Percentiles rank a stretch among this genome's conserved stretches.
These are phyloP conservation scores for Lottia gigantea DNA, from an alignment of 2,888 invertebrate genomes.

Conservation along the genomic window DNA sequence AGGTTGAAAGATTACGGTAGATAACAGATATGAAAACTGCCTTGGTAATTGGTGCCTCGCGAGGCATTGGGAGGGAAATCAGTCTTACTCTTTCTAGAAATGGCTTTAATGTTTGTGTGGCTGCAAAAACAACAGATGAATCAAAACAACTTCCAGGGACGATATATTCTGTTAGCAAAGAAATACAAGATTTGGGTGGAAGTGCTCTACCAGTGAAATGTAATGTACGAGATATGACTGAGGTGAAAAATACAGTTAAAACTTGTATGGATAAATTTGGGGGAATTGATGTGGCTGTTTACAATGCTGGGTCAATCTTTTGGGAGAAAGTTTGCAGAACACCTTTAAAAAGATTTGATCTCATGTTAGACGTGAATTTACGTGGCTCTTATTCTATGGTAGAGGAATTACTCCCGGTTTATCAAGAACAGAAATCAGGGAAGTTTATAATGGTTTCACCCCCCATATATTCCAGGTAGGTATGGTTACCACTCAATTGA, in stretches of 20 bases:
- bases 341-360: conserved; percentile 48
- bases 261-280: conserved; percentile 74
- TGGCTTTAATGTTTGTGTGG: conserved; percentile 52
- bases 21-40: conserved; percentile 38
- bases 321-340: conserved; percentile 57
- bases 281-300: conserved; percentile 81
- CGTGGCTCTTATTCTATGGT: conserved; percentile 74
- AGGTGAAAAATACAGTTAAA: conserved; percentile 42
- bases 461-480: conserved; percentile 56
- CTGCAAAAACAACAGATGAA: conserved; percentile 49
- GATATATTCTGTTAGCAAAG: conserved; percentile 44
- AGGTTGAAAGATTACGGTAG: too few species aligned
- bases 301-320: conserved; percentile 84
- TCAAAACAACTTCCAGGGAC: conserved; percentile 46
- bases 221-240: conserved; percentile 45
- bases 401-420: conserved; percentile 48
- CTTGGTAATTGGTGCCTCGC: conserved; percentile 53
- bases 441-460: conserved; percentile 54
- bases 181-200: conserved; percentile 45
- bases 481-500: neutral
- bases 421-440: conserved; percentile 47
- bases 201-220: conserved; percentile 46
- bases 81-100: conserved; percentile 45
- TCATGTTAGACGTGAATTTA: conserved; percentile 56
- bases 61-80: conserved; percentile 58